Evolutionary conservation across 1,140 invertebrate genomes (phyloP), one percentile per base, ranked within the genome.

Genomic region (Aplysia californica): DNA sequence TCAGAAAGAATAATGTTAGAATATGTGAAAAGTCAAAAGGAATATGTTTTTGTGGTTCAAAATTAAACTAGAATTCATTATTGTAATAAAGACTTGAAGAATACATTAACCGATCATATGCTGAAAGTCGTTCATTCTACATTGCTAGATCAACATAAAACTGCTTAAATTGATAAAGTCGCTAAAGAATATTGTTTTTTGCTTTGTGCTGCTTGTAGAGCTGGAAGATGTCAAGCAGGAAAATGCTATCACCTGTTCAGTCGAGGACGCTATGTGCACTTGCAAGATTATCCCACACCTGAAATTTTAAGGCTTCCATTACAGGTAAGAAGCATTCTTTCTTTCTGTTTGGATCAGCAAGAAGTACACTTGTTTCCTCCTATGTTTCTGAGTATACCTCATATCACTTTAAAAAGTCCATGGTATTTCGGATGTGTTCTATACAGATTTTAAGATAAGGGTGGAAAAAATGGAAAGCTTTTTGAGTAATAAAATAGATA

Each of bases 301-400:
- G 96, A 97, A 90, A 96, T 97, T 79, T 92, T 96, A 55, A 90
- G 96, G 75, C 93, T 95, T 76, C 94, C 96, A 10, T 90, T 97
- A 18, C 95, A 97, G 85, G 89, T 91, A 75, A 35, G 76, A 64
- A 33, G 29, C 44, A 56, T 36, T n/a, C n/a, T n/a, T n/a, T n/a
- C n/a, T n/a, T n/a, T n/a, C n/a, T n/a, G n/a, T n/a, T n/a, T n/a
- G n/a, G n/a, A n/a, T n/a, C n/a, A n/a, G n/a, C n/a, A n/a, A n/a
- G n/a, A 61, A 61, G 6, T 61, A 18, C 26, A 1, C 21, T 50
- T 55, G 44, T 55, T 55, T 33, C 29, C 29, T 61, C 29, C 10
- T 61, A 18, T 61, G 26, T 10, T 36, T 18, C 29, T 58, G 23
- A 18, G 26, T 61, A 26, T 10, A 61, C 6, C 6, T 61, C 6